Conservation (phyloP, 1,140 invertebrate genomes). For the Tetranychus cinnabarinus region DNA sequence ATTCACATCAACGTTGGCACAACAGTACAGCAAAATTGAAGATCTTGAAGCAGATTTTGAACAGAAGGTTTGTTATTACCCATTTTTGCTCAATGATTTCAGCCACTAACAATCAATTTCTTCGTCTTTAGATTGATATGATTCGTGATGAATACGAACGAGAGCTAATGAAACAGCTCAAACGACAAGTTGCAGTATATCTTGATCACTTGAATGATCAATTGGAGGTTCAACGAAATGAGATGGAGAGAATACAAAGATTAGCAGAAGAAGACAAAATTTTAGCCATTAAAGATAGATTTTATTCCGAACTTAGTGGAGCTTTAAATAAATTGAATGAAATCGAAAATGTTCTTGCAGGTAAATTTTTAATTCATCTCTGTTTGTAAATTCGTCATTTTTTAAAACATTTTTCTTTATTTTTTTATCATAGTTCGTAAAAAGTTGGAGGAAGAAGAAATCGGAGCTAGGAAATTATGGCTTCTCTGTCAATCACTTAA, state of each 20-base stretch:
- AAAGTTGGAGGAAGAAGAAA: conserved; percentile 46
- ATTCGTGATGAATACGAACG: conserved; percentile 39
- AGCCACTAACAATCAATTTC: background rate
- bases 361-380: conserved; percentile 27
- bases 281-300: conserved; percentile 34
- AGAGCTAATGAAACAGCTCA: conserved; percentile 47
- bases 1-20: background rate
- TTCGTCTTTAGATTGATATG: conserved; percentile 27
- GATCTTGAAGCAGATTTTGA: background rate
- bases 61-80: background rate
- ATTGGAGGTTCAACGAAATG: conserved; percentile 39
- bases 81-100: background rate
- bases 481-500: conserved; percentile 46
- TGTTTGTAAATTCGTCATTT: background rate
- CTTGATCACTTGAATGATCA: conserved; percentile 47
- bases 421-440: conserved; percentile 35
- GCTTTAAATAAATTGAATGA: conserved; percentile 58
- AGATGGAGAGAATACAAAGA: conserved; percentile 36
- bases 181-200: conserved; percentile 53
- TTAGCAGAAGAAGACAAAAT: conserved; percentile 38
- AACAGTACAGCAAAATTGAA: background rate
- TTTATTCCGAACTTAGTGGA: conserved; percentile 49
- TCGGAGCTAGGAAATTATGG: conserved; percentile 68
- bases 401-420: background rate
- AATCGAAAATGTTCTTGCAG: conserved; percentile 60